A percentile compares a stretch with the other conserved stretches of the same genome.
phyloP scores from a whole-genome alignment of 1,140 invertebrate genomes.

The Thereuonema tuberculata region DNA sequence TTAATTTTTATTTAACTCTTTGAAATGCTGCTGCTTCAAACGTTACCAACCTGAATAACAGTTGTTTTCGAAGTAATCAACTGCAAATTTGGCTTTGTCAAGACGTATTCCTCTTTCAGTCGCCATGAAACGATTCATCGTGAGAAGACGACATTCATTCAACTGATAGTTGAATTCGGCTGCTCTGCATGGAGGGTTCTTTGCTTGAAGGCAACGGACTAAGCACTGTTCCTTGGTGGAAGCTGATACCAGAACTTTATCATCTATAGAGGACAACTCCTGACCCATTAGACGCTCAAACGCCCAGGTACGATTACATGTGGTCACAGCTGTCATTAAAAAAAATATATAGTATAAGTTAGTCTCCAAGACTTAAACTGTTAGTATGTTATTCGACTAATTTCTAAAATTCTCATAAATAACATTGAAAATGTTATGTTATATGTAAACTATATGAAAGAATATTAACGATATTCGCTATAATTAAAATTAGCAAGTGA shows the following conservation, averaged over 20 bases:
- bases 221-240: background rate
- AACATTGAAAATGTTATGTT: background rate
- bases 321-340: background rate
- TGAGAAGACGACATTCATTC: background rate
- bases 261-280: background rate
- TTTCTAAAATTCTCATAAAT: background rate
- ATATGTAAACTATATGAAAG: no score
- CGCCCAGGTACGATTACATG: background rate
- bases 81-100: background rate
- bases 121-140: background rate
- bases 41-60: background rate
- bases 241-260: background rate
- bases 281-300: background rate
- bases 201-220: background rate
- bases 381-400: no score
- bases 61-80: conserved; percentile 1
- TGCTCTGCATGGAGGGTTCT: background rate
- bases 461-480: no score
- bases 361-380: no score
- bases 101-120: background rate
- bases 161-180: background rate
- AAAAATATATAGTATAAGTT: background rate
- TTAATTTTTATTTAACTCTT: no score
- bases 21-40: no score
- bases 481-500: no score